A percentile compares a stretch with the other conserved stretches of the same genome.
Conservation (phyloP, 2,113 vertebrate genomes). For the Pseudorectes ferrugineus region DNA sequence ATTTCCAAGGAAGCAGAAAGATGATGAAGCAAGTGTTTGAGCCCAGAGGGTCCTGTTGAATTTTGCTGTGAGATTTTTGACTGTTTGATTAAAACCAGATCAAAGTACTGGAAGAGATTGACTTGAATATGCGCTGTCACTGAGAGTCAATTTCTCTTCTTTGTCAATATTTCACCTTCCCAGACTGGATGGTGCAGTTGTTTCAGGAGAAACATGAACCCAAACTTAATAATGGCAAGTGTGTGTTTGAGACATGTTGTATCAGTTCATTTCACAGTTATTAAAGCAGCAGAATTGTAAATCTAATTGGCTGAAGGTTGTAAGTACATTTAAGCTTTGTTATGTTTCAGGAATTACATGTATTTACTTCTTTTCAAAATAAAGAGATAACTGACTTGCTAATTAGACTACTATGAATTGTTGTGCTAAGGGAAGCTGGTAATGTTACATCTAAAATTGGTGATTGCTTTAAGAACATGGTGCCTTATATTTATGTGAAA, state of each 20-base stretch:
- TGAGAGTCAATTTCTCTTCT: not conserved
- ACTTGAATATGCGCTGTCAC: not conserved
- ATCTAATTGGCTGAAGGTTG: not conserved
- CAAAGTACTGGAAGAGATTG: not conserved
- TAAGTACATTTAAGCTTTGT: not conserved
- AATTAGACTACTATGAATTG: not conserved
- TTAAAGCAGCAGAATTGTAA: not conserved
- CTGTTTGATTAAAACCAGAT: not conserved
- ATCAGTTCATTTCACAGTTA: not conserved
- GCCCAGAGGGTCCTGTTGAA: not conserved
- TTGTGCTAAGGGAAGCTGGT: rapidly evolving
- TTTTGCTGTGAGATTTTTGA: not conserved
- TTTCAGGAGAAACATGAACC: not conserved
- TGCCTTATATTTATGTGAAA: not conserved
- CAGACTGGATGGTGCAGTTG: not conserved
- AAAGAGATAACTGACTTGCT: not conserved
- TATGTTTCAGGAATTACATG: not conserved
- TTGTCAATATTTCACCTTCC: not conserved
- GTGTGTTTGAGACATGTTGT: not conserved
- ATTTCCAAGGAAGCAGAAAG: not conserved
- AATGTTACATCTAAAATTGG: not conserved
- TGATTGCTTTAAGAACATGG: not conserved
- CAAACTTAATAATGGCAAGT: not conserved
- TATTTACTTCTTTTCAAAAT: not conserved
- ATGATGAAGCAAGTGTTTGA: not conserved